Evolutionary conservation across 1,140 invertebrate species (phyloP).

Genomic region (Magallana angulata): DNA sequence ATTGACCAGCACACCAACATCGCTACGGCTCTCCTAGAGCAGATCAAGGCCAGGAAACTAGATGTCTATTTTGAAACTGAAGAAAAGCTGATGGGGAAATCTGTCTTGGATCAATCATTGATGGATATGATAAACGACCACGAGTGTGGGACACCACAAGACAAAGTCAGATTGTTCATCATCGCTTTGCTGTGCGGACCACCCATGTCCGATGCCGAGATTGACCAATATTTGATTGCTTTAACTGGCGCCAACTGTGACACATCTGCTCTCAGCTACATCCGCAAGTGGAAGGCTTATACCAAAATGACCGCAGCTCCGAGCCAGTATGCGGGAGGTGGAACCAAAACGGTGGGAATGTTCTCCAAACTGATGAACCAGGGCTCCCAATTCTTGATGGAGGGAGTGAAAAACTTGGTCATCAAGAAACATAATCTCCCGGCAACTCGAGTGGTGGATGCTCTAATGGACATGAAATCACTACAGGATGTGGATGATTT

Average conservation of each 20-base stretch:
- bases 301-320: constrained; percentile 87
- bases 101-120: constrained; percentile 79
- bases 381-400: constrained; percentile 99
- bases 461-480: constrained; percentile 91
- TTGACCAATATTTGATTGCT: constrained; percentile 89
- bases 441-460: constrained; percentile 94
- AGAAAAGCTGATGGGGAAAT: constrained; percentile 94
- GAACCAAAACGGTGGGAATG: constrained; percentile 96
- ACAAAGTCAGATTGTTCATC: constrained; percentile 96
- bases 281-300: constrained; percentile 94
- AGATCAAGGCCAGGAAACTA: constrained; percentile 91
- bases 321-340: constrained; percentile 87
- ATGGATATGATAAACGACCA: constrained; percentile 85
- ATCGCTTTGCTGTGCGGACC: constrained; percentile 94
- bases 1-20: constrained; percentile 99
- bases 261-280: constrained; percentile 89
- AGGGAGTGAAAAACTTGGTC: constrained; percentile 99
- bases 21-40: constrained; percentile 94
- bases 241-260: constrained; percentile 92
- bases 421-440: constrained; percentile 97
- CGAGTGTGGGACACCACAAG: constrained; percentile 91
- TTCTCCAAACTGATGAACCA: constrained; percentile 98
- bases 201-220: constrained; percentile 89
- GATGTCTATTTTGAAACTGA: constrained; percentile 98
- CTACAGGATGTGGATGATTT: constrained; percentile 91